phyloP scores from a whole-genome alignment of 2,888 invertebrate genomes.

The Metellina segmentata region DNA sequence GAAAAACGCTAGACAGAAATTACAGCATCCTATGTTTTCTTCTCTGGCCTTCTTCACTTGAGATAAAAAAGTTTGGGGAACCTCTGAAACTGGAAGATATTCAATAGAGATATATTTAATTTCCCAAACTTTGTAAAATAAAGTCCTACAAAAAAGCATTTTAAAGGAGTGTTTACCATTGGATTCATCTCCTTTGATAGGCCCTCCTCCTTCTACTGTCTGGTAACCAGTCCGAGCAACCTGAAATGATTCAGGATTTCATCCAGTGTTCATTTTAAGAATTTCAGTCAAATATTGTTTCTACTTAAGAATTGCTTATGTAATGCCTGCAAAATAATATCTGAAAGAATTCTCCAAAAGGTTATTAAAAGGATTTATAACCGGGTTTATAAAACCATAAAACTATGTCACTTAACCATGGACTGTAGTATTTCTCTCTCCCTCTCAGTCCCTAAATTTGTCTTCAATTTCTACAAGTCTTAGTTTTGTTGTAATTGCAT shows the following conservation, averaged over 20 bases:
- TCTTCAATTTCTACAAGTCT: too few species aligned
- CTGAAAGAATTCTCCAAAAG: too few species aligned
- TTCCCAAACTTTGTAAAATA: background rate
- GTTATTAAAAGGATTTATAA: too few species aligned
- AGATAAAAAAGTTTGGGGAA: conserved; percentile 59
- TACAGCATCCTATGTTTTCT: conserved; percentile 64
- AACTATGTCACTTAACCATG: too few species aligned
- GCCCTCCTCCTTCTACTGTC: conserved; percentile 48
- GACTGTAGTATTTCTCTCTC: too few species aligned
- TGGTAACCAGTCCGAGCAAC: conserved; percentile 52
- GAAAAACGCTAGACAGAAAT: conserved; percentile 70
- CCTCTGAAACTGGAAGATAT: conserved; percentile 27
- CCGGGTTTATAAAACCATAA: too few species aligned
- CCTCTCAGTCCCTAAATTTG: too few species aligned
- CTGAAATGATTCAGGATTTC: background rate
- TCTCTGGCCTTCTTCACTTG: conserved; percentile 69
- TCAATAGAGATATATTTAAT: background rate
- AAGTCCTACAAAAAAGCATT: background rate
- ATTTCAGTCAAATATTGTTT: too few species aligned
- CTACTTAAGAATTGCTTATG: too few species aligned
- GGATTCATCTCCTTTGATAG: background rate
- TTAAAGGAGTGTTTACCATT: conserved; percentile 24
- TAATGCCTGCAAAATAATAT: too few species aligned
- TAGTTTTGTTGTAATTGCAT: too few species aligned
- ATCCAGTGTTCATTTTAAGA: too few species aligned